Conservation (phyloP, 1,140 invertebrate genomes). For the Drosophila mayri region DNA sequence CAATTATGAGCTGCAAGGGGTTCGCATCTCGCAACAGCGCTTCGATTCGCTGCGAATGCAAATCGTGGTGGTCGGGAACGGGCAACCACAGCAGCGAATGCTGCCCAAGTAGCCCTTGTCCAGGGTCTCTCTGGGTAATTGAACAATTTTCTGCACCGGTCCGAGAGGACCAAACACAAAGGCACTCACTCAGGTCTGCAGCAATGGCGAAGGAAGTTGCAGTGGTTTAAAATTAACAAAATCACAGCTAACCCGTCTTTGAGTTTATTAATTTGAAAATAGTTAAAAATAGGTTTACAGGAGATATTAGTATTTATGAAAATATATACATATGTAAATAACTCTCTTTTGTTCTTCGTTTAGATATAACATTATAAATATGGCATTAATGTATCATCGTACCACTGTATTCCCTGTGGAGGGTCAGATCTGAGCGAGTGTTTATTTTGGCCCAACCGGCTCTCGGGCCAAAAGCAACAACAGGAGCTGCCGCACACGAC, state of each 20-base stretch:
- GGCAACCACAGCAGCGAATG: background rate
- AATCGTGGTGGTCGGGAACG: conserved; percentile 45
- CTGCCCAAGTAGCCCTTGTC: conserved; percentile 34
- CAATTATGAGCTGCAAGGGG: conserved; percentile 67
- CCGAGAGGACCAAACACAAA: conserved; percentile 43
- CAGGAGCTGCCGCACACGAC: conserved; percentile 71
- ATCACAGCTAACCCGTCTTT: too few relatives aligned
- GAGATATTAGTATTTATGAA: background rate
- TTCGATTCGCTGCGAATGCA: conserved; percentile 76
- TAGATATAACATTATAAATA: too few relatives aligned
- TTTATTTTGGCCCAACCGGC: conserved; percentile 79
- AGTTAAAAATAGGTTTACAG: too few relatives aligned
- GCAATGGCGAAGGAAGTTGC: conserved; percentile 57
- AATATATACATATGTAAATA: background rate
- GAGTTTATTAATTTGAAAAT: background rate
- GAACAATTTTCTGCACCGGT: conserved; percentile 76
- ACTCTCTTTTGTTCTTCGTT: background rate
- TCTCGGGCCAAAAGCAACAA: conserved; percentile 48
- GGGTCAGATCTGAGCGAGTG: conserved; percentile 52
- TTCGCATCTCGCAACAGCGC: conserved; percentile 32
- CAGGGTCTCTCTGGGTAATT: conserved; percentile 69
- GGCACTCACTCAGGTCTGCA: conserved; percentile 16
- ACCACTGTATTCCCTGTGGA: conserved; percentile 53
- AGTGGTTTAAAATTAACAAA: background rate
- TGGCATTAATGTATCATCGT: too few relatives aligned